Conservation (phyloP, 2,113 vertebrate species). For the Larimichthys polyactis region DNA sequence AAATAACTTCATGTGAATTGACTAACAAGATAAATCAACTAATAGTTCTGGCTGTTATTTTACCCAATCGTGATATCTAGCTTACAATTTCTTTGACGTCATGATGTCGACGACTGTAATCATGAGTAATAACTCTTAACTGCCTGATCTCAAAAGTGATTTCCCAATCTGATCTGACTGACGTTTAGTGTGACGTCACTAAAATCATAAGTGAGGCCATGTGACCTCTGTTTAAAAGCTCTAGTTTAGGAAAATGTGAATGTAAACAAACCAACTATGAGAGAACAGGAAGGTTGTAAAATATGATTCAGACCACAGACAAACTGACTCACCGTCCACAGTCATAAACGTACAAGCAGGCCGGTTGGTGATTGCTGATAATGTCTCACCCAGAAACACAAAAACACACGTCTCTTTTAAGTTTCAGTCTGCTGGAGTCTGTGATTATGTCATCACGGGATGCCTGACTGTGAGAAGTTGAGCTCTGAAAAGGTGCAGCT, state of each 20-base stretch:
- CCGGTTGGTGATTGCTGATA: background rate
- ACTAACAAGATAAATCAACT: too few relatives aligned
- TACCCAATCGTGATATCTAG: too few relatives aligned
- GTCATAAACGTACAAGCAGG: slow-evolving; percentile 4
- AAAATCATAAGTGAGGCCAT: background rate
- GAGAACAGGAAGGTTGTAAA: background rate
- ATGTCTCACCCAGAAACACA: slow-evolving; percentile 36
- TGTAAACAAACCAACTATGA: slow-evolving; percentile 12
- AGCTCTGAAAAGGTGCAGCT: slow-evolving; percentile 17
- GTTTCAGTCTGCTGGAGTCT: slow-evolving; percentile 18
- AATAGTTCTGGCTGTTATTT: too few relatives aligned
- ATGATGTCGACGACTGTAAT: too few relatives aligned
- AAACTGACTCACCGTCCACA: slow-evolving; percentile 34
- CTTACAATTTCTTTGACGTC: background rate
- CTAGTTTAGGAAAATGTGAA: background rate
- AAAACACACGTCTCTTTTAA: background rate
- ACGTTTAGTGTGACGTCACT: background rate
- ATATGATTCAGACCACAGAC: slow-evolving; percentile 33
- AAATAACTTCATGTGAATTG: background rate
- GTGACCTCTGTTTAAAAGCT: background rate
- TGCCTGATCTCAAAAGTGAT: too few relatives aligned
- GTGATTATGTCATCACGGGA: slow-evolving; percentile 24
- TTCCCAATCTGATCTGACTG: background rate
- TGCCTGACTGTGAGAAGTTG: slow-evolving; percentile 4
- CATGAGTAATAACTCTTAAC: background rate